Conservation (phyloP, 1,140 invertebrate genomes). For the Drosophila rhopaloa region DNA sequence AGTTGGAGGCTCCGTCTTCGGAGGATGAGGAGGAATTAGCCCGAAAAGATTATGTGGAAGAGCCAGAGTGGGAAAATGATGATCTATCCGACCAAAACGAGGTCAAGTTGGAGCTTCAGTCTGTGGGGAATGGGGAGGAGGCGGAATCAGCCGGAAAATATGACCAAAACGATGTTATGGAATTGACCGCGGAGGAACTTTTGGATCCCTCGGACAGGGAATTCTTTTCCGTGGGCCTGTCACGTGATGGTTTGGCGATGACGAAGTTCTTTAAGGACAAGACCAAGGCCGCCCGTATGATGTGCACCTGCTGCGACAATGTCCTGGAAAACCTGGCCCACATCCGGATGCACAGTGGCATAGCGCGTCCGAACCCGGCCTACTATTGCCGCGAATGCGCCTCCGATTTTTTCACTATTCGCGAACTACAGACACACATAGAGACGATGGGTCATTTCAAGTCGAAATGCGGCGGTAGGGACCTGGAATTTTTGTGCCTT, state of each 20-base stretch:
- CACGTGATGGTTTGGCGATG: conserved; percentile 6
- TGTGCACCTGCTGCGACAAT: conserved; percentile 25
- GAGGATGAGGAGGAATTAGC: conserved; percentile 6
- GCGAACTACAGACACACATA: background rate
- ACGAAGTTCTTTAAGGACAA: conserved; percentile 15
- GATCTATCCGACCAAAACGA: background rate
- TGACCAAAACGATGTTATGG: background rate
- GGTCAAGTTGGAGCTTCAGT: background rate
- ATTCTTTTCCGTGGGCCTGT: conserved; percentile 15
- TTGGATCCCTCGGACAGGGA: background rate
- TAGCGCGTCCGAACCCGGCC: background rate
- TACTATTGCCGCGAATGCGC: conserved; percentile 22
- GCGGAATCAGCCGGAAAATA: background rate
- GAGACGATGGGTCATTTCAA: background rate
- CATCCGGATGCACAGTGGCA: conserved; percentile 8
- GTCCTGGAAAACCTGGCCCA: conserved; percentile 5
- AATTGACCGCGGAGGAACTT: no score
- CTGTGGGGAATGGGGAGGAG: background rate
- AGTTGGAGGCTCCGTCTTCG: background rate
- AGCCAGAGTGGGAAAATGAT: background rate
- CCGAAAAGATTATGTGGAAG: background rate
- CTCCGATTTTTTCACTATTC: background rate
- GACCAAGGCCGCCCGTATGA: conserved; percentile 7
- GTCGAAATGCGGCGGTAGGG: background rate
- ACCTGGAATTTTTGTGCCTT: conserved; percentile 17